A percentile compares a stretch with the other conserved stretches of the same genome.
phyloP scores from a whole-genome alignment of 2,888 invertebrate species.

The Lysandra coridon region DNA sequence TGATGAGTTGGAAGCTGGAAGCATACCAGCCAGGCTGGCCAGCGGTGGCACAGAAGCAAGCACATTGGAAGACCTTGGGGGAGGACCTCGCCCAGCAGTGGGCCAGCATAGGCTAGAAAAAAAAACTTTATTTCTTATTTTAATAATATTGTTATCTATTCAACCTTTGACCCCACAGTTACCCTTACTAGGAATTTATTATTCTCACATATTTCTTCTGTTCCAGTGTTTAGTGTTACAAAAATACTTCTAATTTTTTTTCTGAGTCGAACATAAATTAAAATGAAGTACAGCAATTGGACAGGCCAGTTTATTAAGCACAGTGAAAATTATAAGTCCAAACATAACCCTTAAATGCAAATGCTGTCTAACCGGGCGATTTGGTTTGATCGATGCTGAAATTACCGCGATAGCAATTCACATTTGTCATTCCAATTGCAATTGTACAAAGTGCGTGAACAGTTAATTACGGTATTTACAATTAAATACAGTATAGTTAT shows the following conservation, averaged over 20 bases:
- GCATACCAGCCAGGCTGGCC: too few relatives aligned
- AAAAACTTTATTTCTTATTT: neutral
- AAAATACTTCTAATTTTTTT: neutral
- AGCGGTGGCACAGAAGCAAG: too few relatives aligned
- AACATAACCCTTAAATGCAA: constrained; percentile 22
- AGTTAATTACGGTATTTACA: constrained; percentile 4
- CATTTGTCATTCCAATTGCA: constrained; percentile 5
- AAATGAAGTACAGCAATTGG: neutral
- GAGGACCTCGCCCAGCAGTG: too few relatives aligned
- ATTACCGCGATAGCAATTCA: neutral
- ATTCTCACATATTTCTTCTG: too few relatives aligned
- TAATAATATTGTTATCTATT: neutral
- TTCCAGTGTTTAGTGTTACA: too few relatives aligned
- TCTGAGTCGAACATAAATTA: neutral
- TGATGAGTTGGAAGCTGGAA: too few relatives aligned
- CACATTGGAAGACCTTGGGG: too few relatives aligned
- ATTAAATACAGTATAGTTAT: neutral
- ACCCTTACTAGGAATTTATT: too few relatives aligned
- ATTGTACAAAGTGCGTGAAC: constrained; percentile 8
- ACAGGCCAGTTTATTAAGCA: neutral
- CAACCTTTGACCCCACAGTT: neutral
- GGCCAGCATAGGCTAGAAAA: too few relatives aligned
- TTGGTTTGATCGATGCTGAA: constrained; percentile 15
- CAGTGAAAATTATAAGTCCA: neutral
- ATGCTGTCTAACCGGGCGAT: constrained; percentile 11